Base-by-base conservation (phyloP, 92 coral and sea anemone genomes). In the Porites lobata region DNA sequence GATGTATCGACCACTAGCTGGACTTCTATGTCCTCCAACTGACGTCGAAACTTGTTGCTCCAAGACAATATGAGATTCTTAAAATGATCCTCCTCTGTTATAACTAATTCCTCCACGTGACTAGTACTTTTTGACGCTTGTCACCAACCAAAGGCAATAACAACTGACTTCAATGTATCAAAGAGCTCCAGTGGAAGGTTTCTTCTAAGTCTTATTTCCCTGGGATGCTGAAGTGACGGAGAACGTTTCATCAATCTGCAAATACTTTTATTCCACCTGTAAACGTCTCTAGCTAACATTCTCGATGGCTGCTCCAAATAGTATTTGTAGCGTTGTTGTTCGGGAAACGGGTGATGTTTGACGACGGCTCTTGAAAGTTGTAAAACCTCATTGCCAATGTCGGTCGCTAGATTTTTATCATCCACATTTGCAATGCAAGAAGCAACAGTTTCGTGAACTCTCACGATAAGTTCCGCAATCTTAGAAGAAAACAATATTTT, bases 261-360 rank as follows among this genome's bases (percentile, higher is more conserved):
- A n/a, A 83, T 9, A 47, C 87, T 83, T 83, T 83, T 69, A 69
- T 83, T 83, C 87, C 87, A 83, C 87, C 87, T 83, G 87, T 70
- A 69, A 66, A 69, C 75, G 2, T 82, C 77, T 81, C 86, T 82
- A 22, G 86, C 77, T 8, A 82, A 68, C 86, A 82, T 82, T 82
- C 86, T 68, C 20, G 78, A 82, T 67, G 86, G 86, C 67, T 69
- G 86, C 38, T 78, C 86, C 47, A 68, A 20, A 52, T 63, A 53
- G 56, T 82, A 82, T 54, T 69, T 82, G 63, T 82, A 69, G 38
- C 78, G 68, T 82, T 50, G 86, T 82, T 82, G 75, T 56, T 70
- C 86, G 21, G 78, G 86, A 18, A 65, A 82, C 86, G 77, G 68
- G 65, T 82, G 86, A 70, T 82, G 86, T 69, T 82, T 82, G 29